A percentile compares a stretch with the other conserved stretches of the same genome.
phyloP scores from a whole-genome alignment of 2,888 invertebrate genomes.

The Phyllotreta cruciferae region DNA sequence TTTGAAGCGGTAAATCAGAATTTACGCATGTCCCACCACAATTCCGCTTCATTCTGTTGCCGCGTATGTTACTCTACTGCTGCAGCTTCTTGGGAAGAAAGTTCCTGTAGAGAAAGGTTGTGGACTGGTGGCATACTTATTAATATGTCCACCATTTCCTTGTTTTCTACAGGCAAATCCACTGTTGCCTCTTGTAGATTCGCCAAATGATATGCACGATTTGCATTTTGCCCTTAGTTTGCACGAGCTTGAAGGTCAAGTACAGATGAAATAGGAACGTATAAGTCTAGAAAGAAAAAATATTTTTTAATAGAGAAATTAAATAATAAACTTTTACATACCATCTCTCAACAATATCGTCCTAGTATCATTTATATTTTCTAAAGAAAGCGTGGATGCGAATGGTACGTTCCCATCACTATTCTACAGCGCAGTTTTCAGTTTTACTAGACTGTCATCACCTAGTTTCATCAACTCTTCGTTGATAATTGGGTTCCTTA shows the following conservation, averaged over 20 bases:
- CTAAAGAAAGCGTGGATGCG: constrained; percentile 3
- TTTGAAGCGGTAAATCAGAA: constrained; percentile 6
- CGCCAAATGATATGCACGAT: too few species aligned
- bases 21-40: constrained; percentile 6
- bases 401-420: too few species aligned
- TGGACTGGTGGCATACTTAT: constrained; percentile 9
- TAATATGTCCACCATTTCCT: constrained; percentile 13
- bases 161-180: constrained; percentile 4
- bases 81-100: not conserved
- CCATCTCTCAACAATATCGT: constrained; percentile 11
- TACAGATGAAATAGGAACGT: too few species aligned
- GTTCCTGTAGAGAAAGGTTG: constrained; percentile 7
- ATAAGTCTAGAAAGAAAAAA: not conserved
- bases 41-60: not conserved
- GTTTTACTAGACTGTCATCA: too few species aligned
- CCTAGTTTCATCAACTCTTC: too few species aligned
- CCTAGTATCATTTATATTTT: constrained; percentile 10
- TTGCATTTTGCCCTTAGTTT: too few species aligned
- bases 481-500: too few species aligned
- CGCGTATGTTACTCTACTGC: not conserved
- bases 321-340: constrained; percentile 1
- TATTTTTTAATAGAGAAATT: not conserved
- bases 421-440: too few species aligned
- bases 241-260: too few species aligned
- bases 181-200: not conserved